Percentiles rank a stretch among this genome's conserved stretches.
Conservation (phyloP, 2,797 vertebrate species). For the Aselliscus stoliczkanus region DNA sequence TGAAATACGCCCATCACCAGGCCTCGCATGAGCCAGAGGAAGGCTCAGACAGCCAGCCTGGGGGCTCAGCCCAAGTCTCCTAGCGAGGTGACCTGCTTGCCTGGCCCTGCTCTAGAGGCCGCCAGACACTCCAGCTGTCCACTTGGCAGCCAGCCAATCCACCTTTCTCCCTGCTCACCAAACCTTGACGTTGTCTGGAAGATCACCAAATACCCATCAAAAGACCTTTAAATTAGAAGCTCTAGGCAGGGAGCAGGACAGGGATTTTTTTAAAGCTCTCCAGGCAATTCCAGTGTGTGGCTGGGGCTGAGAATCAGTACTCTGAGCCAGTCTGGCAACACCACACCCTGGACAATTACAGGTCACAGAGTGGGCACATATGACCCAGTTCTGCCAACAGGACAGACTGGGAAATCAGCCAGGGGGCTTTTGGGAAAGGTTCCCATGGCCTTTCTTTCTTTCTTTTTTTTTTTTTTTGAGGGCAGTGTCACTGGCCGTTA, state of each 20-base stretch:
- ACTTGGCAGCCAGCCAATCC: background rate
- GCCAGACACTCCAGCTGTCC: background rate
- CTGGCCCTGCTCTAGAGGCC: background rate
- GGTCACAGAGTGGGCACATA: background rate
- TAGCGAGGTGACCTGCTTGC: background rate
- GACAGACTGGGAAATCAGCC: background rate
- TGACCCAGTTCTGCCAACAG: background rate
- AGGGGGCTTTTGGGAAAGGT: background rate
- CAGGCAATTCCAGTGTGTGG: background rate
- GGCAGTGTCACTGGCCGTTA: too few species aligned
- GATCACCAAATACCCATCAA: too few species aligned
- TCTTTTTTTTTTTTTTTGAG: too few species aligned
- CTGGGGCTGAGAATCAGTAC: background rate
- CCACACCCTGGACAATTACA: background rate
- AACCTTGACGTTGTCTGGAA: background rate
- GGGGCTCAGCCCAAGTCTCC: background rate
- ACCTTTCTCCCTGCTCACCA: background rate
- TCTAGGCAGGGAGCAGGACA: background rate
- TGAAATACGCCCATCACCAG: fast-evolving
- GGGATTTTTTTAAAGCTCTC: background rate
- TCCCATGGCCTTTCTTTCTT: background rate
- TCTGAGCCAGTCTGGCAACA: background rate
- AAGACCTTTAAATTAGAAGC: background rate
- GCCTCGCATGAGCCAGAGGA: background rate
- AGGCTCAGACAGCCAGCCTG: background rate